These are phyloP conservation scores for Emmelina monodactyla DNA, from an alignment of 2,888 invertebrate species.

Conservation along the genomic window DNA sequence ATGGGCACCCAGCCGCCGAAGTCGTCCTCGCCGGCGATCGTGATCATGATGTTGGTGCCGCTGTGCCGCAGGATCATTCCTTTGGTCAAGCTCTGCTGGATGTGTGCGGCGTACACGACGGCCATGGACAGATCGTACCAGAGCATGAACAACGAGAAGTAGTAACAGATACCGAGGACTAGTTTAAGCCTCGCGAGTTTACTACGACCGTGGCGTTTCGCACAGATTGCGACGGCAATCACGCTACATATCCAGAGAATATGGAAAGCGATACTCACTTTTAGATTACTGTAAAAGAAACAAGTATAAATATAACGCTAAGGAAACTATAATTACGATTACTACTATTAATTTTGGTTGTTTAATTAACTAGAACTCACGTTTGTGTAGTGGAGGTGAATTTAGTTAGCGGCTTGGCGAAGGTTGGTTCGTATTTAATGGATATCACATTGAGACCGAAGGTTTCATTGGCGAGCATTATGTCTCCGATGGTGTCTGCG, in stretches of 20 bases:
- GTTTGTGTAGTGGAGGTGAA: no score
- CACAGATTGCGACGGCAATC: slow-evolving; percentile 21
- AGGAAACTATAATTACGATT: no score
- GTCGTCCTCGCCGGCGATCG: slow-evolving; percentile 24
- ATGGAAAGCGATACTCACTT: slow-evolving; percentile 28
- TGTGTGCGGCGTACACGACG: slow-evolving; percentile 38
- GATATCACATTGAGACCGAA: slow-evolving; percentile 25
- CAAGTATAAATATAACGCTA: no score
- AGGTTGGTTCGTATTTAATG: slow-evolving; percentile 21
- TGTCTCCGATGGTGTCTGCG: slow-evolving; percentile 20
- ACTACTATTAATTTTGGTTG: no score
- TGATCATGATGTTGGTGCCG: slow-evolving; percentile 37
- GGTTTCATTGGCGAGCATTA: slow-evolving; percentile 32
- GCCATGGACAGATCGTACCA: slow-evolving; percentile 44
- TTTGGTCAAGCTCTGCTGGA: slow-evolving; percentile 41
- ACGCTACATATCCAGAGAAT: slow-evolving; percentile 31
- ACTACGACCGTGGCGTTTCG: slow-evolving; percentile 11
- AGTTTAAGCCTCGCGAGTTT: slow-evolving; percentile 20
- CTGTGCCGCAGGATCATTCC: slow-evolving; percentile 44
- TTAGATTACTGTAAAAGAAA: slow-evolving; percentile 31
- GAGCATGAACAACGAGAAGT: slow-evolving; percentile 21
- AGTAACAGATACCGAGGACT: slow-evolving; percentile 24
- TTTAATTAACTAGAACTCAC: no score
- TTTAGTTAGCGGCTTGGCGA: background rate
- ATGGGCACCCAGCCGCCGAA: slow-evolving; percentile 50